A percentile compares a stretch with the other conserved stretches of the same genome.
phyloP scores from a whole-genome alignment of 2,888 invertebrate genomes.

The Pristionchus arcanus region DNA sequence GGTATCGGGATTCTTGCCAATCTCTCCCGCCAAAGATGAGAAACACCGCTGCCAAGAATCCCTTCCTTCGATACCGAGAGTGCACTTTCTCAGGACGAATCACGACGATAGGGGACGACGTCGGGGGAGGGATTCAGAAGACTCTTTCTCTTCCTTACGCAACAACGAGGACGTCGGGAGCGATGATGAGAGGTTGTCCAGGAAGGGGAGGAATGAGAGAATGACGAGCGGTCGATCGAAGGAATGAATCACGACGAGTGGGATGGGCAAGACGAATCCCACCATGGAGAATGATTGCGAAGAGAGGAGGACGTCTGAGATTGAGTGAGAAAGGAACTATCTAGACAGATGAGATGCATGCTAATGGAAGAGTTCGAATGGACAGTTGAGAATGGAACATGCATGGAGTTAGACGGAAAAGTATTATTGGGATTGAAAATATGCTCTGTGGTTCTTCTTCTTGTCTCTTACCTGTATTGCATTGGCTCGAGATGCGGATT shows the following conservation, averaged over 20 bases:
- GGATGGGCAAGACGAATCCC: neutral
- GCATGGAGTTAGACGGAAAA: neutral
- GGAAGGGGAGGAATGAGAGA: conserved; percentile 43
- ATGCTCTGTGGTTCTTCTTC: neutral
- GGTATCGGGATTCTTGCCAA: too few species aligned
- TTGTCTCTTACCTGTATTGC: conserved; percentile 80
- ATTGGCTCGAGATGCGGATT: conserved; percentile 81
- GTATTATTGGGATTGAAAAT: neutral
- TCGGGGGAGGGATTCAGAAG: conserved; percentile 7
- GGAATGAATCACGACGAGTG: neutral
- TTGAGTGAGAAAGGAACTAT: neutral
- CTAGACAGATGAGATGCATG: neutral
- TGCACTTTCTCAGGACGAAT: neutral
- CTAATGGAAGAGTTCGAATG: neutral
- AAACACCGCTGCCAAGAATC: too few species aligned
- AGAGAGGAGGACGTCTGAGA: conserved; percentile 44
- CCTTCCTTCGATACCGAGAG: too few species aligned
- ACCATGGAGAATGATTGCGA: conserved; percentile 28
- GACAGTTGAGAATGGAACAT: neutral
- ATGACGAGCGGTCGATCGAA: conserved; percentile 4
- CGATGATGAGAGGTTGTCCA: neutral
- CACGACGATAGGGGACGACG: conserved; percentile 10
- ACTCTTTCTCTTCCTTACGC: neutral
- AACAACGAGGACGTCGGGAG: conserved; percentile 38
- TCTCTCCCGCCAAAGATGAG: too few species aligned